Conservation (phyloP, 2,888 invertebrate species). For the Epinotia nisella region DNA sequence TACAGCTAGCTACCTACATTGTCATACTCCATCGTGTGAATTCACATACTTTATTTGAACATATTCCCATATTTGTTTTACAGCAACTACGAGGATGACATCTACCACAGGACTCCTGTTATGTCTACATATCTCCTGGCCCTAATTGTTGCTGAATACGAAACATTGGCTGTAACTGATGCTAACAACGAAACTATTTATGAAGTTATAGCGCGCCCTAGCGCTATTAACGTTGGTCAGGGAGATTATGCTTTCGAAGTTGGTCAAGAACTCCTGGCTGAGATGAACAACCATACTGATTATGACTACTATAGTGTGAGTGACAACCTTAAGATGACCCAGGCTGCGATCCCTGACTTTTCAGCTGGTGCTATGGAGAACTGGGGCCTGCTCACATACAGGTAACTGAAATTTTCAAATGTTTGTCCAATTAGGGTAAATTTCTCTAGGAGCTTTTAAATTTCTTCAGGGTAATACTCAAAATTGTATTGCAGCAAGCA, state of each 20-base stretch:
- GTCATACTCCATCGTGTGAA: background rate
- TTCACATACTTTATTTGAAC: background rate
- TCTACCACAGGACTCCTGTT: conserved; percentile 70
- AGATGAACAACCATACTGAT: conserved; percentile 85
- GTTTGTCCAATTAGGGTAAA: background rate
- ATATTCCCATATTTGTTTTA: conserved; percentile 15
- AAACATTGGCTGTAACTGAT: conserved; percentile 45
- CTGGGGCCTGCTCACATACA: conserved; percentile 92
- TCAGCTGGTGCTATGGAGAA: conserved; percentile 93
- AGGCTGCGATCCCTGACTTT: conserved; percentile 92
- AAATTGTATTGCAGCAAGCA: background rate
- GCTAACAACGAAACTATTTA: conserved; percentile 53
- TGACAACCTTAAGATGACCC: conserved; percentile 84
- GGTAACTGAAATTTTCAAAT: conserved; percentile 64
- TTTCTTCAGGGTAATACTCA: background rate
- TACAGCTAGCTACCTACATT: no score
- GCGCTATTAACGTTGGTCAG: conserved; percentile 66
- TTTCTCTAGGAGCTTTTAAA: conserved; percentile 5
- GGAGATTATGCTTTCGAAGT: conserved; percentile 72
- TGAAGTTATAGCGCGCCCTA: conserved; percentile 78
- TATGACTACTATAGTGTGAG: conserved; percentile 78
- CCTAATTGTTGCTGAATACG: conserved; percentile 87
- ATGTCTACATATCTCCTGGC: conserved; percentile 90
- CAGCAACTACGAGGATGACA: conserved; percentile 67
- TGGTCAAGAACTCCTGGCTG: conserved; percentile 72